Conservation (phyloP, 2,888 invertebrate species). For the Ptychoptera contaminata region DNA sequence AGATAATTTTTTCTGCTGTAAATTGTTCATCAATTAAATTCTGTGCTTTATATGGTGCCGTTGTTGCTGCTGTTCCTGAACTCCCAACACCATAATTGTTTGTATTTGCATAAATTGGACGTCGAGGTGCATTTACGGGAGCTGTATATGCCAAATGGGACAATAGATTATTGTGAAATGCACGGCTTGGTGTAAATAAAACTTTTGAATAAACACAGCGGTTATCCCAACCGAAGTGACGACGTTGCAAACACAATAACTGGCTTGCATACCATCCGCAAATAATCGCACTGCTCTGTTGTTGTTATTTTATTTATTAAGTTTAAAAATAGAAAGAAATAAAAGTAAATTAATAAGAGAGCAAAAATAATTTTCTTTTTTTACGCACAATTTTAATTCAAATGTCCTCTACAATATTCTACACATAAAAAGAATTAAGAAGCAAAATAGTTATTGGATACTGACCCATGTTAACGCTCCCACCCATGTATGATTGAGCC, state of each 20-base stretch:
- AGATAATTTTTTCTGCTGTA: not conserved
- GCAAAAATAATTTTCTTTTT: slow-evolving; percentile 5
- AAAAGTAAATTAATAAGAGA: slow-evolving; percentile 16
- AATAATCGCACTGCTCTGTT: slow-evolving; percentile 42
- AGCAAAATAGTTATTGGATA: not conserved
- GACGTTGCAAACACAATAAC: slow-evolving; percentile 28
- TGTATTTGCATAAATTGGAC: not conserved
- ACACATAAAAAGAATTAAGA: too few species aligned
- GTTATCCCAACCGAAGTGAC: slow-evolving; percentile 10
- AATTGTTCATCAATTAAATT: not conserved
- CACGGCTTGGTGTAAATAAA: slow-evolving; percentile 10
- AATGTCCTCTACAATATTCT: not conserved
- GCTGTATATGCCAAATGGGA: slow-evolving; percentile 8
- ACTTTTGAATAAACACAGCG: slow-evolving; percentile 10
- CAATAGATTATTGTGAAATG: slow-evolving; percentile 10
- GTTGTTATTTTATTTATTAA: too few species aligned
- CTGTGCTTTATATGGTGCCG: too few species aligned
- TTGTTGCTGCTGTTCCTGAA: too few species aligned
- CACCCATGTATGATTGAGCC: slow-evolving; percentile 6
- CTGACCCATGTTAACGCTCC: slow-evolving; percentile 34
- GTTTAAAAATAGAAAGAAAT: too few species aligned
- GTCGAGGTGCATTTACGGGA: slow-evolving; percentile 1
- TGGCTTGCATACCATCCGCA: slow-evolving; percentile 48
- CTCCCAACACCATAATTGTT: not conserved
- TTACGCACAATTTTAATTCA: not conserved